Evolutionary conservation across 2,113 vertebrate genomes (phyloP), one percentile per base, ranked within the genome.

Genomic region (Hepsetus odoe): DNA sequence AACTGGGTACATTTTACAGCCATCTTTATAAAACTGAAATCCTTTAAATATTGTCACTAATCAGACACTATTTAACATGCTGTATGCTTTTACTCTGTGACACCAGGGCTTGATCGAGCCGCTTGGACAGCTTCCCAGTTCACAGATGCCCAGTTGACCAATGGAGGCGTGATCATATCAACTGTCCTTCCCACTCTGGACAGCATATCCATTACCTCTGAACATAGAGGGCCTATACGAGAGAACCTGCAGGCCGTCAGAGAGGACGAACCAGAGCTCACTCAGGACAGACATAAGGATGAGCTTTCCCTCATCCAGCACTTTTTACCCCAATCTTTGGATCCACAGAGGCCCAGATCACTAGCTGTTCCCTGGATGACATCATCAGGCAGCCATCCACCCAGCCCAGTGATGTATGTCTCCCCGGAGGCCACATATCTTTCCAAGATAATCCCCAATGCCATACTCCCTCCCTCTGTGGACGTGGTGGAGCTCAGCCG

Each of bases 391-490:
- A 90, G 80, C 12, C 80, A 85, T 73, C 87, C 87, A 0, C 86
- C 94, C 68, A 91, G 93, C 81, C 94, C 95, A 0, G 98, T 97
- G 67, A 96, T 99, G 84, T 95, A 95, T 74, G 98, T 98, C 90
- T 98, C 96, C 0, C 97, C 98, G 0, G 96, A 99, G 89, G 98
- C 94, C 75, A 93, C 95, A 32, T 98, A 98, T 88, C 82, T 98
- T 94, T 98, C 96, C 13, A 98, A 98, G 90, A 96, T 99, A 82
- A 98, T 99, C 77, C 97, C 95, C 13, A 96, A 99, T 0, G 98
- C 98, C 0, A 91, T 98, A 76, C 86, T 99, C 88, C 97, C 96
- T 0, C 94, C 95, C 1, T 95, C 95, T 4, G 94, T 99, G 74
- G 96, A 98, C 0, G 95, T 99, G 81, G 94, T 99, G 74, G 96